phyloP scores from a whole-genome alignment of 1,140 invertebrate genomes.

The Sycophaga agraensis region DNA sequence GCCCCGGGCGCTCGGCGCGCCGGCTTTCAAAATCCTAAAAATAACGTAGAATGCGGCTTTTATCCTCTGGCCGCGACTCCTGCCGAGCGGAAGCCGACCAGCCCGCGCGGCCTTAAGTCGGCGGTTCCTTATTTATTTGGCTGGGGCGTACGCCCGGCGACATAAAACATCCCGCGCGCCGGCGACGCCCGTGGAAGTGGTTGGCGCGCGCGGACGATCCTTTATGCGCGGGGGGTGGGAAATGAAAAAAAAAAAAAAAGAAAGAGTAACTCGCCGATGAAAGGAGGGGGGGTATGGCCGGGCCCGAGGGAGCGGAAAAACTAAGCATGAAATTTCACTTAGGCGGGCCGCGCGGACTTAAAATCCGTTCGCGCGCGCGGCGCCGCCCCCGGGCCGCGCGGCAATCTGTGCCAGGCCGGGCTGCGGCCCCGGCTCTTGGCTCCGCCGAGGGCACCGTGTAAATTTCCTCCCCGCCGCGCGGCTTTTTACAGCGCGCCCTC shows the following conservation, averaged over 20 bases:
- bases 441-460: no score
- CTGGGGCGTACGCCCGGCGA: neutral
- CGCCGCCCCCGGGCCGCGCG: no score
- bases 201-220: neutral
- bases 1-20: no score
- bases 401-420: no score
- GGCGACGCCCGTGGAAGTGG: neutral
- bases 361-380: constrained; percentile 6
- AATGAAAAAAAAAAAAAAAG: neutral
- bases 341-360: neutral
- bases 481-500: no score
- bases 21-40: no score
- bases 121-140: neutral
- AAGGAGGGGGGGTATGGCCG: constrained; percentile 1
- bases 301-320: neutral
- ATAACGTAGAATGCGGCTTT: no score
- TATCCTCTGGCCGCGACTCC: no score
- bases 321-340: constrained; percentile 26
- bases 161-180: neutral
- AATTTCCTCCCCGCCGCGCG: no score
- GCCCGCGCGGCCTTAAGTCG: neutral
- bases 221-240: constrained; percentile 4
- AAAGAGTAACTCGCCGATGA: no score
- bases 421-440: no score
- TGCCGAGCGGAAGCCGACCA: no score